Base-by-base conservation (phyloP, 2,797 vertebrate species). In the Peromyscus eremicus region DNA sequence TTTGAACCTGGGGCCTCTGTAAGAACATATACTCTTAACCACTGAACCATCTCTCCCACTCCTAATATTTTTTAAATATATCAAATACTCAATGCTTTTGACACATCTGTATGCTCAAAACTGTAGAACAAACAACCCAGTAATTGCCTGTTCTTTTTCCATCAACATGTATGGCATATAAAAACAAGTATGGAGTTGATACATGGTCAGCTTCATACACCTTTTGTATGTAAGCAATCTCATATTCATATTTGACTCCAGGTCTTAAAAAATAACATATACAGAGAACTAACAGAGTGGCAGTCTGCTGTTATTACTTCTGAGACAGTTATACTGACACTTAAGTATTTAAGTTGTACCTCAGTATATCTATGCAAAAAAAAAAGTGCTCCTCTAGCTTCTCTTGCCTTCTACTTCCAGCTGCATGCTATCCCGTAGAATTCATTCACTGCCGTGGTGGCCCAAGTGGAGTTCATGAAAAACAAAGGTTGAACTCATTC, bases 331-430 rank as follows among this genome's bases (percentile, higher is more conserved):
- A n/a, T 68, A 91, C 2, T 92, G 25, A 79, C 49, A 73, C 25
- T 80, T 94, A 49, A 89, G 25, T 83, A 19, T 49, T 86, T 57
- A 92, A 89, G 55, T 68, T 92, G 23, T 66, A 71, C 52, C 95
- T 95, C 60, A 93, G 43, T 60, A 92, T 83, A 92, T 95, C 43
- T 76, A 83, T 68, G 29, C 46, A 77, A 77, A 91, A 75, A 46
- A n/a, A 93, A 27, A n/a, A 92, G 13, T 73, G 21, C 86, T 94
- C 52, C 43, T 79, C 29, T 87, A 73, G 25, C 14, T 84, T 87
- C 19, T 73, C 55, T 80, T 80, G 19, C 27, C 85, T 96, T 96
- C 75, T 93, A 3, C 52, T 93, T 37, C 12, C 49, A 95, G 68
- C 57, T 97, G 5, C 1, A 10, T 92, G 3, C 17, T 84, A 62